Evolutionary conservation across 2,113 vertebrate genomes (phyloP).

Genomic region (Ifrita kowaldi): DNA sequence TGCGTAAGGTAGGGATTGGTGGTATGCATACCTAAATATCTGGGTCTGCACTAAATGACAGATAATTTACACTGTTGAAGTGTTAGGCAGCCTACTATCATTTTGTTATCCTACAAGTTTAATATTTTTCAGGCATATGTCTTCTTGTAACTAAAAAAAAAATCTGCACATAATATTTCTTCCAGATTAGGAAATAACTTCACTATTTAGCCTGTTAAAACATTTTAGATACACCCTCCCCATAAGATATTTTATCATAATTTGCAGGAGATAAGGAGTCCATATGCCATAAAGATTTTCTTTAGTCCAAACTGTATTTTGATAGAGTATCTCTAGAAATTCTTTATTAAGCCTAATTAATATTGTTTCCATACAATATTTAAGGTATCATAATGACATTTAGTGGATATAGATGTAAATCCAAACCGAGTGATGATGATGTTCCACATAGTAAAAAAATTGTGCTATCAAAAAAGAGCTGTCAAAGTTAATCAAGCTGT

Average conservation of each 20-base stretch:
- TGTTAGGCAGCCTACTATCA: neutral
- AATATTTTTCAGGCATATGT: neutral
- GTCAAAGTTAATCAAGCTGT: neutral
- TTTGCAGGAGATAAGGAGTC: neutral
- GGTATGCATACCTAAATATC: neutral
- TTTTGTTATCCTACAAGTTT: neutral
- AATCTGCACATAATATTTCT: neutral
- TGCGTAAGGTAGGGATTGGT: neutral
- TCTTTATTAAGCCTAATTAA: neutral
- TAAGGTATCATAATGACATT: neutral
- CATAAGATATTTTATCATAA: neutral
- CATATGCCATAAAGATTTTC: neutral
- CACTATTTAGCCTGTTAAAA: neutral
- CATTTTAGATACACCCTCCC: neutral
- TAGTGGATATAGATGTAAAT: neutral
- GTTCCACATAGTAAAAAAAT: neutral
- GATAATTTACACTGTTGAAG: neutral
- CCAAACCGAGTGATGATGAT: neutral
- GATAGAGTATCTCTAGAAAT: neutral
- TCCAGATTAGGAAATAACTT: neutral
- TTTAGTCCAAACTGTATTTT: neutral
- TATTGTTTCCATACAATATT: neutral
- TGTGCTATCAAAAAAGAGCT: neutral
- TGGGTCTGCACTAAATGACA: neutral
- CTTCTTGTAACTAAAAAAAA: neutral